Percentiles rank a stretch among this genome's conserved stretches.
Evolutionary conservation across 2,113 vertebrate genomes (phyloP).

Genomic region (Tragulus kanchil): DNA sequence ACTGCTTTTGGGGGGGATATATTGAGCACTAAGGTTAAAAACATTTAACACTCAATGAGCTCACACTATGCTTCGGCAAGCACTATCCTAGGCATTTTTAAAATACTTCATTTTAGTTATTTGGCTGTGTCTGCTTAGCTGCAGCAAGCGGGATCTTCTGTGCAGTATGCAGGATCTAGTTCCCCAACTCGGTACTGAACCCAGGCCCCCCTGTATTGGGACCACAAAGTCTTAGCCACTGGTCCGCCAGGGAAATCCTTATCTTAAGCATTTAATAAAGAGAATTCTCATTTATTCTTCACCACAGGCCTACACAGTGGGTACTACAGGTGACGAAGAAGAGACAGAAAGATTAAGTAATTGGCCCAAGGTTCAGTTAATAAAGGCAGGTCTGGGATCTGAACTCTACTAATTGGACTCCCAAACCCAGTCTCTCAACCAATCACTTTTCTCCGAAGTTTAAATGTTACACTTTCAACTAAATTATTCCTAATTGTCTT

Average conservation of each 20-base stretch:
- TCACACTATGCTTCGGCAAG: neutral
- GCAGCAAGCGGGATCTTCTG: neutral
- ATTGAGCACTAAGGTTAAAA: conserved; percentile 43
- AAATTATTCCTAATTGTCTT: conserved; percentile 17
- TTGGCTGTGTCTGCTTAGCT: neutral
- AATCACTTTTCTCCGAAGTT: neutral
- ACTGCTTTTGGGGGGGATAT: neutral
- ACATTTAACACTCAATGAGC: neutral
- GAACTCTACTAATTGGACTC: neutral
- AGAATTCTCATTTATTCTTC: conserved; percentile 22
- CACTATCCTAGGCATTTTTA: neutral
- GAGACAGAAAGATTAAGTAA: neutral
- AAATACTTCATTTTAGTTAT: neutral
- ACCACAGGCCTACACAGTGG: neutral
- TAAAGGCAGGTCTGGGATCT: neutral
- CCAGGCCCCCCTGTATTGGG: neutral
- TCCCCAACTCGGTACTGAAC: neutral
- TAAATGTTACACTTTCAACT: neutral
- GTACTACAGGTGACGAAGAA: neutral
- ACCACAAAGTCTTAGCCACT: neutral
- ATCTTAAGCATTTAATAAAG: neutral
- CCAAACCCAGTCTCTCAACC: neutral
- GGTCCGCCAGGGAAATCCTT: neutral
- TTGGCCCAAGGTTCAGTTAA: neutral
- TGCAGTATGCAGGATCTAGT: neutral